phyloP scores from a whole-genome alignment of 2,113 vertebrate genomes.

The Aegithalos caudatus region DNA sequence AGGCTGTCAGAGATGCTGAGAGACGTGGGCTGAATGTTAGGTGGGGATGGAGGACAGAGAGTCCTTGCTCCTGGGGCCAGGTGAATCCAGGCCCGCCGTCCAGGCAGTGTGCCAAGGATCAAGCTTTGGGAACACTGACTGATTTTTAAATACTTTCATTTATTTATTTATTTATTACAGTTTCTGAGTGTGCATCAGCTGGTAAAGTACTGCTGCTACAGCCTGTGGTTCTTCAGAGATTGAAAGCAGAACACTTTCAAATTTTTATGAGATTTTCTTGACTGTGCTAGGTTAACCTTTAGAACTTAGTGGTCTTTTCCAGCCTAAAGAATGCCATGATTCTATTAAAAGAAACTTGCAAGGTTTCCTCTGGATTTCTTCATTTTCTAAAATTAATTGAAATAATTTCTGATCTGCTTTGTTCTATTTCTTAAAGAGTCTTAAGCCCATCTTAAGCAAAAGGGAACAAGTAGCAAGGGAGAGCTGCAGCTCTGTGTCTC shows the following conservation, averaged over 20 bases:
- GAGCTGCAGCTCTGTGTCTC: not conserved
- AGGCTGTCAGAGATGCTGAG: not conserved
- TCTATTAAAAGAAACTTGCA: not conserved
- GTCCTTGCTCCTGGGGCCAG: not conserved
- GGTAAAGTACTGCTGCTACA: not conserved
- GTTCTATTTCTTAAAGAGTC: not conserved
- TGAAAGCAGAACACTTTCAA: not conserved
- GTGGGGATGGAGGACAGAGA: not conserved
- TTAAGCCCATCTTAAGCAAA: not conserved
- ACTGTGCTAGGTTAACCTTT: not conserved
- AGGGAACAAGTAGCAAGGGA: not conserved
- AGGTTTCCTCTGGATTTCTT: not conserved
- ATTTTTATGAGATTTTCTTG: not conserved
- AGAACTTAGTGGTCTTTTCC: not conserved
- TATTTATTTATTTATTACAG: not conserved
- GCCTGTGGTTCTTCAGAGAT: not conserved
- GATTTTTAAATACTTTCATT: not conserved
- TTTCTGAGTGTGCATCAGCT: not conserved
- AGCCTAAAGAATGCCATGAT: not conserved
- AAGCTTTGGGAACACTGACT: not conserved
- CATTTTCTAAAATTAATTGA: not conserved
- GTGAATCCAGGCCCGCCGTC: accelerated
- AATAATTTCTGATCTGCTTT: not conserved
- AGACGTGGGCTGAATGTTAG: not conserved
- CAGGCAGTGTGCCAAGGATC: not conserved